Percentiles rank a stretch among this genome's conserved stretches.
Evolutionary conservation across 2,888 invertebrate genomes (phyloP).

Genomic region (Nomada hirtipes): DNA sequence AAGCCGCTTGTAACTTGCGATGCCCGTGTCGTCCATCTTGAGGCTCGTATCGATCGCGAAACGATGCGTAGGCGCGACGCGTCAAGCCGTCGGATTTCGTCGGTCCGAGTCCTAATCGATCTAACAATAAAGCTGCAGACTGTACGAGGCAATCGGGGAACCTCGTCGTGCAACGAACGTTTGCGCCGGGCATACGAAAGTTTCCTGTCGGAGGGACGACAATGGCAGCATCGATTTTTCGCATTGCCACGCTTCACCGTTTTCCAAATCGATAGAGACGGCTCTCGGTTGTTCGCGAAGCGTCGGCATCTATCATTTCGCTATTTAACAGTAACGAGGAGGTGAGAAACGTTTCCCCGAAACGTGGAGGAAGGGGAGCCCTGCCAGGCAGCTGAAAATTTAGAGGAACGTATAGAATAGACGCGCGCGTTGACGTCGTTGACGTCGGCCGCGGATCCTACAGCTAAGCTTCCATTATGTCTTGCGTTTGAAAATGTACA

Average conservation of each 20-base stretch:
- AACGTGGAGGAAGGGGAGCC: constrained; percentile 31
- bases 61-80: constrained; percentile 8
- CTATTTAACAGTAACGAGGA: no score
- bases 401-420: constrained; percentile 14
- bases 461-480: constrained; percentile 8
- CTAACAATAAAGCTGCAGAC: background rate
- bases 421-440: background rate
- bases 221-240: background rate
- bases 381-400: constrained; percentile 64
- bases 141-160: background rate
- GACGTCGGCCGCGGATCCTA: background rate
- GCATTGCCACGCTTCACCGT: no score
- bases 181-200: constrained; percentile 22
- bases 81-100: constrained; percentile 8
- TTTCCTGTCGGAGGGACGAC: no score
- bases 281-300: background rate
- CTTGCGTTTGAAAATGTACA: constrained; percentile 18
- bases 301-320: no score
- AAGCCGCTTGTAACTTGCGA: no score
- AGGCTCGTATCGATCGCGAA: constrained; percentile 13
- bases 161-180: constrained; percentile 10
- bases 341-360: background rate
- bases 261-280: background rate
- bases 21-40: constrained; percentile 18
- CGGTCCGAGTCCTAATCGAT: constrained; percentile 2